Base-by-base conservation (phyloP, 2,888 invertebrate genomes). In the Scaptomyza tumidula region DNA sequence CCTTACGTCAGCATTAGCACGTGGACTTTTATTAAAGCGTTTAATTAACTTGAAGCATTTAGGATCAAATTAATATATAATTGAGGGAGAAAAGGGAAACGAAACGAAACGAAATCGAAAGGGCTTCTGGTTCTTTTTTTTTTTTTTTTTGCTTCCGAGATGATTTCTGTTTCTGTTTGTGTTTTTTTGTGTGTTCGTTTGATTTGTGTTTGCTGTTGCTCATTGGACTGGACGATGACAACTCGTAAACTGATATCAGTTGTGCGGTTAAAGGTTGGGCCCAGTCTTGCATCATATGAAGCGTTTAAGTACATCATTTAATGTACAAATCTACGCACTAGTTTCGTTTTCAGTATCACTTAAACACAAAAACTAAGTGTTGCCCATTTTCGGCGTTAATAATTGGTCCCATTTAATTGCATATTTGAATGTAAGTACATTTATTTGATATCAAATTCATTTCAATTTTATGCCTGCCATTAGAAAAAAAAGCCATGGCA, bases 1-100 rank as follows among this genome's bases (percentile, higher is more conserved):
- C 90, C 90, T 90, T 90, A 89, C 86, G 88, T 89, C 88, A 90
- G 88, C 78, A 83, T 78, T 81, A 90, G 90, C 91, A 91, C 91
- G 91, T 90, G 91, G 90, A 88, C 78, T 87, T 60, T 71, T 78
- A 87, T 87, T 86, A 79, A 83, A 77, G 74, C 88, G 63, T 76
- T 87, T 79, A 85, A 86, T 86, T 87, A 84, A 86, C 75, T 86
- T 45, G 63, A 52, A 68, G 65, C 69, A 80, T 79, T 85, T 87
- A 86, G 86, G 71, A 83, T 87, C 78, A 79, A 79, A 79, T 86
- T 77, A 75, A 68, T 57, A 78, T 69, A 86, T 77, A 82, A 67
- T 72, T 69, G 74, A 19, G 29, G 39, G 45, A 10, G 39, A 56
- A 6, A 13, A 11, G 3, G 24, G 24, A 7, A n/a, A 6, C 33